Base-by-base conservation (phyloP, 2,888 invertebrate genomes). In the Pecten maximus region DNA sequence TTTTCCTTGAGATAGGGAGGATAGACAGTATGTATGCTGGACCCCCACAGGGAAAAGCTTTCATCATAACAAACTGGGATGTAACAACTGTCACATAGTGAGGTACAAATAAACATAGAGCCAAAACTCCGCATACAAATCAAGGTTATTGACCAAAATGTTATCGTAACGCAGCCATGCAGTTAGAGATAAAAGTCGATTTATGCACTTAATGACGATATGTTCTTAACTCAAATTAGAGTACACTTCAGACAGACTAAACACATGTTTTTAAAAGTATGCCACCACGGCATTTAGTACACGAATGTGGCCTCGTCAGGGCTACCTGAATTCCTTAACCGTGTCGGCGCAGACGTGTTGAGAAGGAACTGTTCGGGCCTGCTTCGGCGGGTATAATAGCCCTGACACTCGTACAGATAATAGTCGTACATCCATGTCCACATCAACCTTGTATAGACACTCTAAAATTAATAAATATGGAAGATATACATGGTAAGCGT, bases 231-330 rank as follows among this genome's bases (percentile, higher is more conserved):
- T 74, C 74, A 74, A 74, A 74, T 35, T 74, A 28, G 74, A 74
- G 74, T 35, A 74, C 74, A 74, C 74, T 74, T 74, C 74, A 74
- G 74, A 35, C 74, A 74, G 74, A 74, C 74, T 74, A 74, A 74
- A 74, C 74, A 74, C 35, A 74, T 74, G 74, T 74, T 74, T 35
- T 35, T 35, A 35, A 35, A 74, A 35, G 28, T 35, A 74, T 74
- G 74, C 8, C 74, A 35, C 19, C 23, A 35, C 74, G 74, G 74
- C 35, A 74, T 74, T 35, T 74, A 28, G 35, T 28, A 35, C 74
- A 35, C 35, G 28, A 35, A 2, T 28, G 15, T 74, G 74, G 74
- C 74, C 74, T 74, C 35, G 35, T 54, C 54, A n/a, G 54, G 54
- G n/a, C 3, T 19, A 8, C n/a, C 19, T 19, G 54, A 19, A 54